Conservation (phyloP, 2,113 vertebrate genomes). For the Paramormyrops kingsleyae region DNA sequence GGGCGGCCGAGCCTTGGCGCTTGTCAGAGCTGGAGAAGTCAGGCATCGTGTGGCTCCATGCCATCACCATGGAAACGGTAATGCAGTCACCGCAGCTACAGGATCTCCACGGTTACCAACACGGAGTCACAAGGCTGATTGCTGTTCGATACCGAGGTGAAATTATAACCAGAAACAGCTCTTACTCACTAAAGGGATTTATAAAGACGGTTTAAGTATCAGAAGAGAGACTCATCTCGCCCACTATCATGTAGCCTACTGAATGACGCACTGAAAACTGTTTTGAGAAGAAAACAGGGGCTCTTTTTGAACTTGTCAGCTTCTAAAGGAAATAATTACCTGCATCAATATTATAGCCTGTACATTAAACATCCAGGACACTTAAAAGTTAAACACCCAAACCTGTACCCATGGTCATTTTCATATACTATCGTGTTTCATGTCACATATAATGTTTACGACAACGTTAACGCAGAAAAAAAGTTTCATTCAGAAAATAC, state of each 20-base stretch:
- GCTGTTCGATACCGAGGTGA: constrained; percentile 19
- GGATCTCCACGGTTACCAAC: constrained; percentile 29
- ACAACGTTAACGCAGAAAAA: background rate
- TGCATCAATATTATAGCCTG: background rate
- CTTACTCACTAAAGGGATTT: background rate
- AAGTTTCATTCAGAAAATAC: background rate
- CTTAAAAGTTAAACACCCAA: background rate
- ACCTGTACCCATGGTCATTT: background rate
- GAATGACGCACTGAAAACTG: background rate
- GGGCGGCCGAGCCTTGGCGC: background rate
- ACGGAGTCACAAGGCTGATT: constrained; percentile 29
- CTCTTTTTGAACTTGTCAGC: background rate
- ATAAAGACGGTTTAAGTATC: background rate
- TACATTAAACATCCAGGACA: background rate
- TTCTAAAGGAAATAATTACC: background rate
- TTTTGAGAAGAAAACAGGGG: background rate
- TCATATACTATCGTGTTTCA: background rate
- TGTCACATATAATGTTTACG: background rate
- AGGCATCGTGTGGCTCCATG: constrained; percentile 24
- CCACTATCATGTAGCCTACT: too few relatives aligned
- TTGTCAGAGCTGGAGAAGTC: constrained; percentile 2
- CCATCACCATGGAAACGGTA: constrained; percentile 46
- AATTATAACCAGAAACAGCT: background rate
- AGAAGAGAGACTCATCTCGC: background rate
- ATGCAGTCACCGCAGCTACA: constrained; percentile 32